Evolutionary conservation across 30 jellyfish, hydroid and myxozoan species (phyloP).

Genomic region (Turritopsis dohrnii): DNA sequence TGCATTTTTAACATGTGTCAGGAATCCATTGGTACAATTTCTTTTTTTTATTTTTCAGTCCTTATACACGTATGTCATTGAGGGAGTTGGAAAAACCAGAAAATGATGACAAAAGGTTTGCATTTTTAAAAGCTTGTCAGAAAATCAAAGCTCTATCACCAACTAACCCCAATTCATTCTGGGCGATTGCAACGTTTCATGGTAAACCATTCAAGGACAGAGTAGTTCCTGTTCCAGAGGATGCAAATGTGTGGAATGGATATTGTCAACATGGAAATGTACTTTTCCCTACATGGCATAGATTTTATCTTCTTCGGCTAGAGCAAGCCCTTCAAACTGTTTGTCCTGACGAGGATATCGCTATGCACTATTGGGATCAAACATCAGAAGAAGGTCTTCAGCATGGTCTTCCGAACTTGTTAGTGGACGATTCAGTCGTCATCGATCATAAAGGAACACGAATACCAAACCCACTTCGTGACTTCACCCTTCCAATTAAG

Average conservation of each 20-base stretch:
- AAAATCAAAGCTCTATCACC: constrained; percentile 8
- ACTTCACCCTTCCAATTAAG: not conserved
- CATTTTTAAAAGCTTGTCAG: constrained; percentile 23
- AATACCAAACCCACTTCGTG: not conserved
- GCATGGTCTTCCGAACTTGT: constrained; percentile 19
- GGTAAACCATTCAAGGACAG: constrained; percentile 39
- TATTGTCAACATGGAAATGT: constrained; percentile 41
- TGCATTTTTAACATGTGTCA: no score
- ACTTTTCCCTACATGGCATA: constrained; percentile 39
- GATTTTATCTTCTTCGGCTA: constrained; percentile 24
- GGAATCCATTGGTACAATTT: no score
- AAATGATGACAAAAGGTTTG: not conserved
- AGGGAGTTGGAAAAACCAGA: constrained; percentile 5
- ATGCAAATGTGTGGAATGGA: constrained; percentile 21
- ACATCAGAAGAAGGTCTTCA: constrained; percentile 19
- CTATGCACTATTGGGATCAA: constrained; percentile 39
- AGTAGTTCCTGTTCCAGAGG: constrained; percentile 8
- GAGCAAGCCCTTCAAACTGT: constrained; percentile 36
- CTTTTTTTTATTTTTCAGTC: no score
- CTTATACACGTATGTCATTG: constrained; percentile 22
- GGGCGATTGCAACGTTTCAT: constrained; percentile 40
- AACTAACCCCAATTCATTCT: constrained; percentile 23
- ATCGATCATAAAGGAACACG: constrained; percentile 9
- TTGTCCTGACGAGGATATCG: constrained; percentile 23
- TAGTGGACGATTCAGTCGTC: not conserved